Evolutionary conservation across 2,888 invertebrate species (phyloP), one percentile per base, ranked within the genome.

Genomic region (Nomada goodeniana): DNA sequence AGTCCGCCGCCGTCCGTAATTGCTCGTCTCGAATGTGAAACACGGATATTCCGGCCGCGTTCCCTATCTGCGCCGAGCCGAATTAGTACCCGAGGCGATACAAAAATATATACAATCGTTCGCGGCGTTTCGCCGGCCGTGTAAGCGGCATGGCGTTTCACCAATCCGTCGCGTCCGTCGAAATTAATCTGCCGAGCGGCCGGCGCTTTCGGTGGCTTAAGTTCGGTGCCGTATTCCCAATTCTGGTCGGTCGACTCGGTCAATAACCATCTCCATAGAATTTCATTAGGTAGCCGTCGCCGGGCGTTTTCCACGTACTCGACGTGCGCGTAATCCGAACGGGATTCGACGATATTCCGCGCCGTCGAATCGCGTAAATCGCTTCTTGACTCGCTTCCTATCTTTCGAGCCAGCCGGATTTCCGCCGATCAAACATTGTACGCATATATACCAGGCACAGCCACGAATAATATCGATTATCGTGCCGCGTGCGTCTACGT

Each of bases 231-330:
- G 50, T 52, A 59, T 69, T 50, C 65, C 44, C 68, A 55, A 72
- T 78, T 71, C 60, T 23, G 76, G 36, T 67, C 63, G 71, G 73
- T 61, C 77, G 75, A 76, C 77, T 76, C 74, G 73, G 74, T 53
- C 77, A 65, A 77, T 73, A 73, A 60, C 68, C 76, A 68, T 70
- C 76, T 68, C 76, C 76, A 75, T 79, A 81, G 79, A 84, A 88
- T 84, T 86, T 84, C 86, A 88, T 86, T 82, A 84, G 36, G 77
- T 47, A 2, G 47, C 57, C 60, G 71, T 59, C 61, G 72, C 18
- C 13, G 67, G 57, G 67, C 78, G 57, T 76, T 74, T 67, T 65
- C 83, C 80, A 50, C 83, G 73, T 65, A 67, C 53, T 57, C 84
- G 67, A 59, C 65, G 60, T 47, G 71, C 72, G 71, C 53, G 61